Evolutionary conservation across 2,888 invertebrate species (phyloP).

Genomic region (Scaptomyza caliginosa): DNA sequence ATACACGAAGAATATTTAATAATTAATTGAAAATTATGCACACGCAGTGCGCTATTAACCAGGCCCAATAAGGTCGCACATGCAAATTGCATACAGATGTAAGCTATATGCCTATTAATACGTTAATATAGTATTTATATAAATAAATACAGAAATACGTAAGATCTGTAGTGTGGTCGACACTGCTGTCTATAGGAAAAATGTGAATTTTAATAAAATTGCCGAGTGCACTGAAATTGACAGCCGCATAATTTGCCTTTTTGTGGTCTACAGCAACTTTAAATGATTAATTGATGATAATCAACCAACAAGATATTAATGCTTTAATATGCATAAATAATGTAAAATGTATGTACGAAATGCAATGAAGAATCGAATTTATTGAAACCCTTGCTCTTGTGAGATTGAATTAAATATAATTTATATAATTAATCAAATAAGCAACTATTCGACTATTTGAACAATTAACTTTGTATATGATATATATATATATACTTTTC

Average conservation of each 20-base stretch:
- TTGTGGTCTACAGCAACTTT: constrained; percentile 41
- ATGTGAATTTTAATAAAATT: constrained; percentile 59
- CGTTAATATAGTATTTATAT: constrained; percentile 6
- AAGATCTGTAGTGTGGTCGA: constrained; percentile 27
- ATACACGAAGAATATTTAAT: constrained; percentile 66
- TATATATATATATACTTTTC: no score
- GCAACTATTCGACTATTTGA: no score
- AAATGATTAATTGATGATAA: constrained; percentile 58
- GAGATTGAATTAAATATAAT: no score
- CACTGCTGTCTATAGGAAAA: constrained; percentile 27
- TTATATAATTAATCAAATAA: no score
- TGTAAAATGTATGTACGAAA: neutral
- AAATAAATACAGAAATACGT: constrained; percentile 1
- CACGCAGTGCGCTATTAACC: constrained; percentile 55
- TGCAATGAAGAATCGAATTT: no score
- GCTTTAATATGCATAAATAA: constrained; percentile 32
- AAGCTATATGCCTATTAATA: constrained; percentile 22
- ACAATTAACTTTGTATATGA: no score
- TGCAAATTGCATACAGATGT: constrained; percentile 36
- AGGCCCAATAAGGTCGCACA: constrained; percentile 19
- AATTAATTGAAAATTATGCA: constrained; percentile 73
- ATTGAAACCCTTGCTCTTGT: no score
- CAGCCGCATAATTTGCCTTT: constrained; percentile 57
- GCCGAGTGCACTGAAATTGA: constrained; percentile 61
- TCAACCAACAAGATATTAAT: constrained; percentile 33